Percentiles rank a stretch among this genome's conserved stretches.
Evolutionary conservation across 2,113 vertebrate genomes (phyloP).

Genomic region (Hemichromis elongatus): DNA sequence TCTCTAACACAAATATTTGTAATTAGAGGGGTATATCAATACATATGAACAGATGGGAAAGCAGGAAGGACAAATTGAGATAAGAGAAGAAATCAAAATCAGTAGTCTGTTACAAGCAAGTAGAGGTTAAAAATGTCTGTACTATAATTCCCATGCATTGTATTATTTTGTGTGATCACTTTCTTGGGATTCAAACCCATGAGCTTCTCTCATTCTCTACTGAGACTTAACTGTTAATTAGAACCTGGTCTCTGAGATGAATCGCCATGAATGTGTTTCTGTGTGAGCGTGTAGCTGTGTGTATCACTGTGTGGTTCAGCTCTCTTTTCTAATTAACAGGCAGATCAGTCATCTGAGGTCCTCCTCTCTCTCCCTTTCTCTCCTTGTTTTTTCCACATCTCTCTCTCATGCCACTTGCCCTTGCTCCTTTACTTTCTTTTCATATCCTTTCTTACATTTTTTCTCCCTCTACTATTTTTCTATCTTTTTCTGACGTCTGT

Average conservation of each 20-base stretch:
- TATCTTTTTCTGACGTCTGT: background rate
- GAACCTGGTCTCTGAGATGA: constrained; percentile 61
- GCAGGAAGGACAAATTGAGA: background rate
- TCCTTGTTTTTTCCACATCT: background rate
- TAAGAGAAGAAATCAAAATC: background rate
- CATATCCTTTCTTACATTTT: background rate
- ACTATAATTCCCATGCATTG: constrained; percentile 7
- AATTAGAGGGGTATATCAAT: background rate
- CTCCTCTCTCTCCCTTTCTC: constrained; percentile 25
- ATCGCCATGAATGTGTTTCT: constrained; percentile 55
- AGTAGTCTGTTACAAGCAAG: background rate
- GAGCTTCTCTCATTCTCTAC: constrained; percentile 53
- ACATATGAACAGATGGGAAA: background rate
- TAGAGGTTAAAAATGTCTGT: constrained; percentile 23
- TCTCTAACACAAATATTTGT: background rate
- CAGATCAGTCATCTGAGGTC: constrained; percentile 57
- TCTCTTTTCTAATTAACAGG: constrained; percentile 71
- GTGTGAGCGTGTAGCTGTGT: constrained; percentile 35
- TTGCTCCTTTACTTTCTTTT: constrained; percentile 11
- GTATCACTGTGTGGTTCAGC: constrained; percentile 40
- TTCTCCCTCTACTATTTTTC: background rate
- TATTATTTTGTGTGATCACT: constrained; percentile 48
- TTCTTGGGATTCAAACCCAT: constrained; percentile 61
- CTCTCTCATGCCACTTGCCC: background rate
- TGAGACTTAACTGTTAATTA: constrained; percentile 70